Evolutionary conservation across 1,140 invertebrate species (phyloP).

Genomic region (Drosophila albomicans): DNA sequence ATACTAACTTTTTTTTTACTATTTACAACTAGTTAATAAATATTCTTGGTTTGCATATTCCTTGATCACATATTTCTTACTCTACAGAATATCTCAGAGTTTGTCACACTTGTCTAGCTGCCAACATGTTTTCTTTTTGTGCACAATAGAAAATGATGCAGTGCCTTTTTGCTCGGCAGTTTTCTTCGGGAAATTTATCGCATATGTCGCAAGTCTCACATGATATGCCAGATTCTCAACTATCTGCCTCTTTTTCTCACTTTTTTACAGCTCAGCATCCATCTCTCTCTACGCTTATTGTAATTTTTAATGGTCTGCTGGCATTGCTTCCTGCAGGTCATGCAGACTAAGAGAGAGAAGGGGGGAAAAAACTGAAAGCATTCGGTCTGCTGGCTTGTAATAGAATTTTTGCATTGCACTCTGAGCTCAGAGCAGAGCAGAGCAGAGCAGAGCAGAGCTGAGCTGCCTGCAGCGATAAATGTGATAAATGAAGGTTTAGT

Average conservation of each 20-base stretch:
- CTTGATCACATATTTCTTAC: too few relatives aligned
- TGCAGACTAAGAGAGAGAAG: slow-evolving; percentile 6
- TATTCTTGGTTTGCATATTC: too few relatives aligned
- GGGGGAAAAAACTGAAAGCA: not conserved
- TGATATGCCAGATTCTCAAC: slow-evolving; percentile 70
- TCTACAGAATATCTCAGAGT: not conserved
- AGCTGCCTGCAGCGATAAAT: slow-evolving; percentile 75
- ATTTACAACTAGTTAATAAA: not conserved
- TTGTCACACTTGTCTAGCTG: not conserved
- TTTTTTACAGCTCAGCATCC: not conserved
- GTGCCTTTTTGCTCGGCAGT: slow-evolving; percentile 47
- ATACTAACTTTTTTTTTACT: not conserved
- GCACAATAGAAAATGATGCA: slow-evolving; percentile 67
- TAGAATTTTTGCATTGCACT: slow-evolving; percentile 77
- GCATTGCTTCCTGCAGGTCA: slow-evolving; percentile 64
- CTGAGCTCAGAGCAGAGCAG: not conserved
- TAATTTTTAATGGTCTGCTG: slow-evolving; percentile 79
- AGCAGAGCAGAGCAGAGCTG: slow-evolving; percentile 13
- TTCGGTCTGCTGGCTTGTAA: slow-evolving; percentile 55
- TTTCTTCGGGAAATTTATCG: slow-evolving; percentile 72
- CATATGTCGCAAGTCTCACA: slow-evolving; percentile 81
- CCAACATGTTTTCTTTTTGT: slow-evolving; percentile 21
- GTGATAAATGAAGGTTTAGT: slow-evolving; percentile 72
- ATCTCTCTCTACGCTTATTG: slow-evolving; percentile 45
- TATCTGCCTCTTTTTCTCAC: not conserved